Evolutionary conservation across 2,113 vertebrate species (phyloP), one percentile per base, ranked within the genome.

Genomic region (Mola mola): DNA sequence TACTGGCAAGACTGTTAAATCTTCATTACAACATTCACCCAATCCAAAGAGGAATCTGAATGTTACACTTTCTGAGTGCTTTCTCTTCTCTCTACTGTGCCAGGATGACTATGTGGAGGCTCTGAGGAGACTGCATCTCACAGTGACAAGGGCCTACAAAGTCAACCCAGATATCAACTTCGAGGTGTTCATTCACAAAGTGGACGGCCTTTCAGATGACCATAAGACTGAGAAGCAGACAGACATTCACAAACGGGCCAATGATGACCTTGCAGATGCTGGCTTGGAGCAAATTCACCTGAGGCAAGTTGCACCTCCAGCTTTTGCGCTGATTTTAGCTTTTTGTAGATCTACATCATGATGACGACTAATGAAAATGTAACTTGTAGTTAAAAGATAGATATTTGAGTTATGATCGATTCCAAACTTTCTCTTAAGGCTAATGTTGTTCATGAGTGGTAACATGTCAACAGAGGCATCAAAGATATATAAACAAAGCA

Each of bases 121-220:
- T 4, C 87, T 98, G 73, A 93, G 92, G 71, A 91, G 95, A 55
- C 90, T 97, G 28, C 96, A 97, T 78, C 94, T 96, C 59, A 97
- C 96, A 0, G 95, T 96, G 68, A 95, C 95, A 77, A 90, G 96
- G 60, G 95, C 95, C 75, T 95, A 97, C 87, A 95, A 95, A 83
- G 95, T 96, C 56, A 97, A 96, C 75, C 94, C 94, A 0, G 94
- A 95, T 74, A 98, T 98, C 85, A 95, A 95, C 90, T 97, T 98
- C 5, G 95, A 98, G 89, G 95, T 98, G 58, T 97, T 98, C 83
- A 97, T 98, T 76, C 96, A 98, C 85, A 98, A 98, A 92, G 96
- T 98, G 49, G 96, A 98, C 52, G 96, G 96, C 20, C 90, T 98
- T 59, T 96, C 95, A 22, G 95, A 97, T 65, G 96, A 98, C 81